Evolutionary conservation across 64 coral and sea anemone genomes (phyloP), one percentile per base, ranked within the genome.

Genomic region (Pocillopora damicornis): DNA sequence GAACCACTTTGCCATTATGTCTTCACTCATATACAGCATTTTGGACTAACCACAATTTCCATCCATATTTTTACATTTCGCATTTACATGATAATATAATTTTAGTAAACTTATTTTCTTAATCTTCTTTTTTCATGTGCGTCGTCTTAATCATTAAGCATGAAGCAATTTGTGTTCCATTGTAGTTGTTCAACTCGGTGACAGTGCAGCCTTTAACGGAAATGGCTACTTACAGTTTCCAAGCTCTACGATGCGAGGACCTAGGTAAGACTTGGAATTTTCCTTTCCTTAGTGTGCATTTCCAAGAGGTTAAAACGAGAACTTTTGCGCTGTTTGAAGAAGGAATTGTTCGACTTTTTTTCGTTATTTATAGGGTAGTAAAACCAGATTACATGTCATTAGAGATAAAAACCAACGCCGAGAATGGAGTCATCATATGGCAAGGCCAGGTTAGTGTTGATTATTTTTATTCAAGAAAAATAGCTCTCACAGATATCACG

Each of bases 201-300:
- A 92, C 15, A 87, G 87, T 5, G 86, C 65, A 0, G 89, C 87
- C 16, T 92, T 95, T 63, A 61, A 59, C 20, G 90, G 90, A 59
- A 90, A 95, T 87, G 90, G 94, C 15, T 92, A 89, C 56, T 88
- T 92, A 66, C 69, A 95, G 74, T 95, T 92, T 23, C 94, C 90
- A 68, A 71, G 75, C 2, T 37, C 75, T 38, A 58, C 89, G 37
- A 79, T 89, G 64, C 92, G 76, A 60, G 81, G 81, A 58, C 67
- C 90, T 75, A 92, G 56, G 94, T 95, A 92, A 80, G 90, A 74
- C 11, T 11, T 7, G 42, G 42, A 51, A 0, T 51, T 51, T 51
- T 51, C 42, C 42, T 51, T 51, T 2, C 42, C 42, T 51, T 51
- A 51, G 7, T 51, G 7, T 1, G 42, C 42, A 51, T 51, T 51